Base-by-base conservation (phyloP, 2,113 vertebrate genomes). In the Caretta caretta region DNA sequence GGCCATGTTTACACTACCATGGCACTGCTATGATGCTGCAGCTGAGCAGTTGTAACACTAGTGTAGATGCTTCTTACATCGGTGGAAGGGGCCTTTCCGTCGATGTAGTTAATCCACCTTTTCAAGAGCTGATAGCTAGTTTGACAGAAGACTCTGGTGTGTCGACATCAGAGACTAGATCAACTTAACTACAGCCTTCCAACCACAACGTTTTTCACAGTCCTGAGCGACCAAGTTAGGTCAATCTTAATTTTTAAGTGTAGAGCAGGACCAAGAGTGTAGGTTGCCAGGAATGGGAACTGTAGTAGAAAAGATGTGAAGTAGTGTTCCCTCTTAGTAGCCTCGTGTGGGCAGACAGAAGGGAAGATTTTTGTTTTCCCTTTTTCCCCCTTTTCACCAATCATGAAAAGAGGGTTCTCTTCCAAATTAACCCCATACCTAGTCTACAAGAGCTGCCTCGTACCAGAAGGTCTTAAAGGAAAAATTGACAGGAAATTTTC, bases 391-490 rank as follows among this genome's bases (percentile, higher is more conserved):
- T 25, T 20, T 46, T 24, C 24, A 6, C 11, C 38, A 10, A 46
- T 76, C 38, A 13, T 46, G 38, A 46, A 46, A 22, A 25, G 12
- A 13, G 3, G 72, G 49, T 86, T 90, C 29, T 88, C 83, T 87
- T 46, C 56, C 0, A 0, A 56, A 13, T 93, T 94, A 81, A 65
- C 7, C 1, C 57, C 1, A 1, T 48, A 83, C 62, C 38, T 87
- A 38, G 46, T n/a, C 9, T 38, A 46, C 1, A 1, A 72, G 75
- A 91, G 24, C 81, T 75, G 22, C 50, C 83, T 69, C 0, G 0
- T 89, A 53, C 76, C 0, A 0, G 0, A 8, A 79, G 16, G 84
- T 92, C 29, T 90, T 94, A 16, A n/a, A 89, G 57, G 54, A 94
- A 94, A 69, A 69, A 69, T 19, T 42, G 42, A 42, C 42, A 42